phyloP scores from a whole-genome alignment of 2,113 vertebrate species.

The Dasyurus viverrinus region DNA sequence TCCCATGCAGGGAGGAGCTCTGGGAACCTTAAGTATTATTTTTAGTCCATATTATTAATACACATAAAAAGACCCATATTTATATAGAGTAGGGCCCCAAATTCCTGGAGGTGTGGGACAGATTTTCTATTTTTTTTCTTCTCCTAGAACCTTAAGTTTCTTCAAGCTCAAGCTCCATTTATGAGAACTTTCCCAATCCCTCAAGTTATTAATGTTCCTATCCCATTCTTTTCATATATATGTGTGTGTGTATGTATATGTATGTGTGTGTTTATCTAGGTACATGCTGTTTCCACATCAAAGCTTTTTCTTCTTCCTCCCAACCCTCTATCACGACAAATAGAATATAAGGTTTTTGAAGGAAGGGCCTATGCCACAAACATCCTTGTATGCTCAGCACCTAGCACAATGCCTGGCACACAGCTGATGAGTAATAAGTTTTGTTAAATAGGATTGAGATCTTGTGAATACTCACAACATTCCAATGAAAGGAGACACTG shows the following conservation, averaged over 20 bases:
- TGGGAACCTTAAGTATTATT: constrained; percentile 38
- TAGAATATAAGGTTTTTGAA: not conserved
- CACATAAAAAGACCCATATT: not conserved
- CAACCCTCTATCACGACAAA: not conserved
- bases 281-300: not conserved
- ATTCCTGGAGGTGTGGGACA: not conserved
- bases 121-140: not conserved
- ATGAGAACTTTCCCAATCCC: not conserved
- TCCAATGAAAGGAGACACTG: not conserved
- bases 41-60: not conserved
- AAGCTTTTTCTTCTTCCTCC: not conserved
- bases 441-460: not conserved
- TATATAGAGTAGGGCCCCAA: not conserved
- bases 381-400: too few relatives aligned
- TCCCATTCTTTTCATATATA: not conserved
- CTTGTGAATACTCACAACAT: not conserved
- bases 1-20: not conserved
- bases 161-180: not conserved
- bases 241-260: too few relatives aligned
- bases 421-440: not conserved
- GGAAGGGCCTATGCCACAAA: not conserved
- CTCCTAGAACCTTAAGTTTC: not conserved
- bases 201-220: not conserved
- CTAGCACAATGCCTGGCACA: not conserved
- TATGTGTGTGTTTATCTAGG: not conserved